Percentiles rank a stretch among this genome's conserved stretches.
Evolutionary conservation across 2,888 invertebrate species (phyloP).

Genomic region (Cantharis nigra): DNA sequence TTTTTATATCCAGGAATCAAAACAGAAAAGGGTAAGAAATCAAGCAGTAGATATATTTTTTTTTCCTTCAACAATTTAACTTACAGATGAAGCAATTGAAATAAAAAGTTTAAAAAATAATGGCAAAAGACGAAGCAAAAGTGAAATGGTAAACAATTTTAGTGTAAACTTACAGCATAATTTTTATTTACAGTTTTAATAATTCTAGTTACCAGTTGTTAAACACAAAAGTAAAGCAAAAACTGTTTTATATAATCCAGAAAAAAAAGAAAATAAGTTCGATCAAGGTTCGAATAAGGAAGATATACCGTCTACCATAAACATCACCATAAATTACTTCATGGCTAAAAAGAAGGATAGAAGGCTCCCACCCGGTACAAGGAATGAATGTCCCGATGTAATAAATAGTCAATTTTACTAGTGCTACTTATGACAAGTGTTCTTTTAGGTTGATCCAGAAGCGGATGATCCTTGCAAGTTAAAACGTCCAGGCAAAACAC

Average conservation of each 20-base stretch:
- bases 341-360: neutral
- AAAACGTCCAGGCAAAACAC: conserved; percentile 50
- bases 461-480: conserved; percentile 32
- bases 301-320: neutral
- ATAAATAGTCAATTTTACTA: neutral
- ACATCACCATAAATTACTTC: neutral
- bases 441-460: conserved; percentile 6
- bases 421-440: neutral
- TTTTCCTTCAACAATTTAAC: neutral
- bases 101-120: neutral
- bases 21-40: neutral
- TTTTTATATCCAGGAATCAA: neutral
- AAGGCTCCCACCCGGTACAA: neutral
- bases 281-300: neutral
- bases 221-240: neutral
- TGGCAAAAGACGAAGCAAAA: neutral
- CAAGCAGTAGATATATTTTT: neutral
- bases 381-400: neutral
- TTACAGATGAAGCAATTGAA: neutral
- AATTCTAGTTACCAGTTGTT: neutral
- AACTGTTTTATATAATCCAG: neutral
- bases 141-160: neutral
- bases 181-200: neutral
- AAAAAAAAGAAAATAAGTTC: neutral
- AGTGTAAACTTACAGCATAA: neutral